phyloP scores from a whole-genome alignment of 2,113 vertebrate species.

The Phrynosoma blainvillii region DNA sequence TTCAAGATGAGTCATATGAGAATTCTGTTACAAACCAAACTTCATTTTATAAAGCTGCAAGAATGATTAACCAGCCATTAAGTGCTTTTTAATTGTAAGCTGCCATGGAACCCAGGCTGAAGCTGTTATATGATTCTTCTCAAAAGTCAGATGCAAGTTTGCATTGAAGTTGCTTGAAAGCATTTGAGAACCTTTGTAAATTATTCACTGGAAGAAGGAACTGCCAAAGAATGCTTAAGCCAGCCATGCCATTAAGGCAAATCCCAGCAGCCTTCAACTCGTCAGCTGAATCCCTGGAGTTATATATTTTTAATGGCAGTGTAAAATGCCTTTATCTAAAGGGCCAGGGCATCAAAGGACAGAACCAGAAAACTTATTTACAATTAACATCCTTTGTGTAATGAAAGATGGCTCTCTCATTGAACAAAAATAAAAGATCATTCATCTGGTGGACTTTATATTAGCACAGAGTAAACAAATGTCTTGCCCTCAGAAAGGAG shows the following conservation, averaged over 20 bases:
- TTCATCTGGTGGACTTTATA: slow-evolving; percentile 4
- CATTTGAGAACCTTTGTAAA: slow-evolving; percentile 73
- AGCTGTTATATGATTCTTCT: slow-evolving; percentile 60
- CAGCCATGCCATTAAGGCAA: slow-evolving; percentile 57
- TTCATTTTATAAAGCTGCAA: slow-evolving; percentile 10
- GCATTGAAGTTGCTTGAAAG: slow-evolving; percentile 55
- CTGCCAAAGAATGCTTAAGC: slow-evolving; percentile 65
- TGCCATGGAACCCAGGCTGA: slow-evolving; percentile 19
- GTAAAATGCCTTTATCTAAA: slow-evolving; percentile 60
- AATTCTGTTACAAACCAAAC: slow-evolving; percentile 37
- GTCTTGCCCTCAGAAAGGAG: not conserved
- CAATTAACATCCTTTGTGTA: slow-evolving; percentile 55
- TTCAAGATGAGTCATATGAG: not conserved
- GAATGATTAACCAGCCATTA: slow-evolving; percentile 34
- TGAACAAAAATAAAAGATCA: slow-evolving; percentile 10
- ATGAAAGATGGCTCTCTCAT: slow-evolving; percentile 46
- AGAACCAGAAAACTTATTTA: slow-evolving; percentile 44
- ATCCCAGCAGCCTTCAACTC: slow-evolving; percentile 48
- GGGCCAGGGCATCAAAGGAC: slow-evolving; percentile 38
- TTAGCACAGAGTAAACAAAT: slow-evolving; percentile 11
- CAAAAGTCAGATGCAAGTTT: slow-evolving; percentile 55
- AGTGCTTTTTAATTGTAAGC: slow-evolving; percentile 36
- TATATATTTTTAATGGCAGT: slow-evolving; percentile 72
- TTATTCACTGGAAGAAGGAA: slow-evolving; percentile 69
- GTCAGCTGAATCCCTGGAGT: slow-evolving; percentile 55